Base-by-base conservation (phyloP, 2,888 invertebrate genomes). In the Adelognathus sp. region DNA sequence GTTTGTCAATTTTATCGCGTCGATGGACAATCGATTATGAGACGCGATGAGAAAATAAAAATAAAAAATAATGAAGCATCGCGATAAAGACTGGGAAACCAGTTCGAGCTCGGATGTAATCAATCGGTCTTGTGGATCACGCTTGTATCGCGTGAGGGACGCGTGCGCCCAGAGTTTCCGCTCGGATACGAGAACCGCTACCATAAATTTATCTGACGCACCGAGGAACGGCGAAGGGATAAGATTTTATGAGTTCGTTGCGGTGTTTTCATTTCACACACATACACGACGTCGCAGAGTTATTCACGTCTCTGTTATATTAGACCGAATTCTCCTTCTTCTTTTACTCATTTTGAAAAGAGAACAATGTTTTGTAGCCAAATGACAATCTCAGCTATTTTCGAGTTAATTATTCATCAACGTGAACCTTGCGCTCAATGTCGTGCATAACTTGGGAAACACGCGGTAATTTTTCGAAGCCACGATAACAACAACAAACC, bases 131-230 rank as follows among this genome's bases (percentile, higher is more conserved):
- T 9, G 14, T 9, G 18, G 14, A 46, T 56, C 69, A 50, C 33
- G 33, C 21, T 18, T 9, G 14, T 7, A n/a, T 1, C 33, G 58
- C 46, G 58, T 70, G 46, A 0, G 27, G 1, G 54, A 69, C 44
- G 21, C 69, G 58, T 70, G 69, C 18, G 11, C 9, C 46, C 44
- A 36, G 14, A 44, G 14, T 58, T 58, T 58, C 69, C 46, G 24
- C 24, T 50, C 18, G 31, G 16, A 24, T 18, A 9, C 16, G 46
- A 46, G 24, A 9, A 4, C 9, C 21, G 2, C 46, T 7, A 9
- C n/a, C n/a, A 44, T 7, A 16, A 9, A 44, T 18, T 7, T 44
- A 44, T 16, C 6, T 2, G 18, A 3, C 16, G 3, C 9, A 18
- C 44, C 6, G 2, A 1, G 29, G 29, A 16, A 31, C 33, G 18